Base-by-base conservation (phyloP, 2,888 invertebrate species). In the Epirrhoe tristata region DNA sequence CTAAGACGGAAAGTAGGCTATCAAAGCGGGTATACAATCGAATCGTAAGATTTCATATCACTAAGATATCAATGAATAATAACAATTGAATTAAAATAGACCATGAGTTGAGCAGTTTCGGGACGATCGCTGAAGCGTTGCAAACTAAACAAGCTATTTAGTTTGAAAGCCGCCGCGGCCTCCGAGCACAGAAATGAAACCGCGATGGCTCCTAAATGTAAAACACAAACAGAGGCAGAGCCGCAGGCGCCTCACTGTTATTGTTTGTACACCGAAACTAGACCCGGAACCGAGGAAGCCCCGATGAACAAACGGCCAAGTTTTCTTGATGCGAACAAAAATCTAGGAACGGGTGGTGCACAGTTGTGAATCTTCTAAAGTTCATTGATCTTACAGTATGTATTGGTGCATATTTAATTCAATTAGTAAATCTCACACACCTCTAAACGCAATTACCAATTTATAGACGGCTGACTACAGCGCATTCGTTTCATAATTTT, bases 261-360 rank as follows among this genome's bases (percentile, higher is more conserved):
- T 92, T 93, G 92, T 93, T 93, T 90, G 90, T 82, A 77, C 81
- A 81, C 85, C 86, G 80, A 87, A 91, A 91, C 91, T 90, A 87
- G 82, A 82, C 81, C 78, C 74, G 73, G 80, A 72, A 73, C 76
- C 63, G 77, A 77, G 77, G 77, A 80, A 81, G 63, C 66, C 66
- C 74, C 71, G 67, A 63, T 71, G 77, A 68, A 75, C 79, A 75
- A 80, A 76, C 76, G 70, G 61, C 74, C 63, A 84, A 83, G 80
- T 83, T 85, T 81, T 79, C 81, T 86, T 86, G 85, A 83, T 81
- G 82, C 79, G 72, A 77, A 81, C 80, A 78, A 78, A 75, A 77
- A 77, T 71, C 72, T 65, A 64, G 31, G 50, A 39, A 64, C 24
- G 24, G 64, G 50, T 43, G 31, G 17, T 46, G 8, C 51, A 51